A percentile compares a stretch with the other conserved stretches of the same genome.
Conservation (phyloP, 2,113 vertebrate species). For the Microcebus murinus region DNA sequence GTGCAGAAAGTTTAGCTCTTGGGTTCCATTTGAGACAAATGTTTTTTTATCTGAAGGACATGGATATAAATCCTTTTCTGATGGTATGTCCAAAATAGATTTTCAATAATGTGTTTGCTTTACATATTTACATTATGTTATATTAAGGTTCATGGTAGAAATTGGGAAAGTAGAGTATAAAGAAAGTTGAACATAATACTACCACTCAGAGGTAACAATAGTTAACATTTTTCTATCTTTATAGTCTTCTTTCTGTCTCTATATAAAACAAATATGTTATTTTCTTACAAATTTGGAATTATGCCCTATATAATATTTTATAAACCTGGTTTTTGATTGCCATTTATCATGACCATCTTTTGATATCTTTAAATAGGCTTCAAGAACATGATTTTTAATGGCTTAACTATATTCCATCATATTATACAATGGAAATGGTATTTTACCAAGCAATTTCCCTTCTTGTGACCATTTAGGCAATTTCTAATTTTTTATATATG, state of each 20-base stretch:
- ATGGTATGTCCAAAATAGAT: not conserved
- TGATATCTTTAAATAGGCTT: conserved; percentile 10
- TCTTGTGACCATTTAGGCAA: not conserved
- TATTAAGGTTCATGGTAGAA: not conserved
- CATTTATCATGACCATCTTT: conserved; percentile 12
- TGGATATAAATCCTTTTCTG: not conserved
- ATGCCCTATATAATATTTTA: not conserved
- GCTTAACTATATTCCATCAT: not conserved
- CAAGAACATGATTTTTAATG: conserved; percentile 10
- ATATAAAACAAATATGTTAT: not conserved
- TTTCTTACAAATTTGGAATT: not conserved
- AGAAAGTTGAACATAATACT: not conserved
- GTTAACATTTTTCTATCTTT: conserved; percentile 16
- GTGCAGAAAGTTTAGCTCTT: not conserved
- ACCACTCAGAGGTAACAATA: not conserved
- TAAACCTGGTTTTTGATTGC: not conserved
- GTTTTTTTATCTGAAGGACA: not conserved
- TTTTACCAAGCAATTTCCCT: not conserved
- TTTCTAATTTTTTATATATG: not conserved
- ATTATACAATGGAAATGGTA: not conserved
- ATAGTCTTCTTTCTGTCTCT: not conserved
- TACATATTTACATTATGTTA: not conserved
- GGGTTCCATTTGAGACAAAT: not conserved
- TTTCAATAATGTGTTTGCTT: conserved; percentile 20
- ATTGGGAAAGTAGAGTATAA: conserved; percentile 16